These are phyloP conservation scores for Terrapene triunguis DNA, from an alignment of 2,113 vertebrate genomes.

Conservation along the genomic window DNA sequence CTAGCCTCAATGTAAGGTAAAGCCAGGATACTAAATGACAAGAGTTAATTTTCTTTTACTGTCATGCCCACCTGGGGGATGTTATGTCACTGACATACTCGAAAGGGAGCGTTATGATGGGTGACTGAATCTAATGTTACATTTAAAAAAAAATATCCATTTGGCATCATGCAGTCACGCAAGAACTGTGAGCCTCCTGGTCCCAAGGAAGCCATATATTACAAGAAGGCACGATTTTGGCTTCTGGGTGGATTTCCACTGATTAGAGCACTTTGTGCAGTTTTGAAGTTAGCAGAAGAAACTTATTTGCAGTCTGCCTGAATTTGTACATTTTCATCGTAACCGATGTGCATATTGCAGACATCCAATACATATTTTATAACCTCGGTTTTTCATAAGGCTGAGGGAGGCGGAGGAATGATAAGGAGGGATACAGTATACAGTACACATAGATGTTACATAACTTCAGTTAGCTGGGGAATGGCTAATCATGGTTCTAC, in stretches of 20 bases:
- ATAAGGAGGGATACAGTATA: not conserved
- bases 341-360: not conserved
- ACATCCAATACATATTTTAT: not conserved
- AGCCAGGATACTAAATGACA: conserved; percentile 16
- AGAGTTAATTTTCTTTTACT: conserved; percentile 33
- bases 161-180: not conserved
- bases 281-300: not conserved
- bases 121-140: not conserved
- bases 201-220: not conserved
- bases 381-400: not conserved
- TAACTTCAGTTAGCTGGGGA: not conserved
- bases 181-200: not conserved
- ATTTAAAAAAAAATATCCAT: conserved; percentile 28
- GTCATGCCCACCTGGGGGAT: not conserved
- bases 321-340: not conserved
- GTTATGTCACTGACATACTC: not conserved
- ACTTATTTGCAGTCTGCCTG: not conserved
- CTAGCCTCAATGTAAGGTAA: conserved; percentile 13
- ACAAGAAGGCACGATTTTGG: not conserved
- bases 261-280: not conserved
- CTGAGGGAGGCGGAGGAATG: not conserved
- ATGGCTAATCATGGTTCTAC: fast-evolving
- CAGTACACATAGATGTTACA: not conserved
- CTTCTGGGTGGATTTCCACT: not conserved
- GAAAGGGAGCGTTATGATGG: not conserved